Conservation (phyloP, 2,888 invertebrate species). For the Ditula angustiorana region DNA sequence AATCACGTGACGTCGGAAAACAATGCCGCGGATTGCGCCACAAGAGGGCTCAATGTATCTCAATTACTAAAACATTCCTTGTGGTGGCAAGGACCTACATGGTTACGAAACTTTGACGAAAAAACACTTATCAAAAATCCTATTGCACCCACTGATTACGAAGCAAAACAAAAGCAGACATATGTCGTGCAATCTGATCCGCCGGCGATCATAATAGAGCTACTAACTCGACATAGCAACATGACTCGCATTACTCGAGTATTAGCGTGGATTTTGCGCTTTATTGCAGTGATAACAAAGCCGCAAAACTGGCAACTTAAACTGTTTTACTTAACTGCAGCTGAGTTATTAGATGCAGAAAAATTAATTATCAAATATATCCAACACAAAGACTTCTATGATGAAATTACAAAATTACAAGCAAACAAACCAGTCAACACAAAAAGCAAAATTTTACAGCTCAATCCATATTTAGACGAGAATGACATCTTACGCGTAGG, state of each 20-base stretch:
- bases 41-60: constrained; percentile 29
- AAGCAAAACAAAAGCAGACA: no score
- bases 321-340: background rate
- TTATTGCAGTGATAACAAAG: background rate
- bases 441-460: background rate
- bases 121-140: no score
- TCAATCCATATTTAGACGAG: background rate
- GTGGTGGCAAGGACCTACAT: constrained; percentile 44
- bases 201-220: background rate
- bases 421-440: background rate
- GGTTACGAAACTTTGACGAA: no score
- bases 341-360: constrained; percentile 28
- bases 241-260: background rate
- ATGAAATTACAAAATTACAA: background rate
- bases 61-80: constrained; percentile 35
- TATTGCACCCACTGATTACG: no score
- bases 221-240: constrained; percentile 1
- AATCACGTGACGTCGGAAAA: background rate
- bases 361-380: constrained; percentile 15
- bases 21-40: constrained; percentile 41
- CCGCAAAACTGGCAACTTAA: background rate
- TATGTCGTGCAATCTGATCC: constrained; percentile 2
- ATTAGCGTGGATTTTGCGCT: no score
- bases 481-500: no score
- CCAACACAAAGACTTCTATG: background rate